Percentiles rank a stretch among this genome's conserved stretches.
These are phyloP conservation scores for Lacerta agilis DNA, from an alignment of 2,797 vertebrate genomes.

Conservation along the genomic window DNA sequence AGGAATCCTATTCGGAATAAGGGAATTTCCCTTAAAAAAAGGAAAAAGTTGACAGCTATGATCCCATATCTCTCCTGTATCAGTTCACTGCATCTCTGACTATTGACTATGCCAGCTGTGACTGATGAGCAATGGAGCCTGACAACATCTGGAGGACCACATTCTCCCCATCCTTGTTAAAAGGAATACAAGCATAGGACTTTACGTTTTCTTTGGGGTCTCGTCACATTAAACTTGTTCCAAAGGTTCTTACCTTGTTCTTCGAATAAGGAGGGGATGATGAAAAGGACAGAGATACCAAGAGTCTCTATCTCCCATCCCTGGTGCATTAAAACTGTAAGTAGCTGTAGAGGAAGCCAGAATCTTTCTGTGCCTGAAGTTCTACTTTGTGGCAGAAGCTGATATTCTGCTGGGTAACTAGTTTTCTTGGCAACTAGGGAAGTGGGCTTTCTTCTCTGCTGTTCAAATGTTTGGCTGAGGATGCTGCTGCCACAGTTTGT, in stretches of 20 bases:
- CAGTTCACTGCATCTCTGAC: background rate
- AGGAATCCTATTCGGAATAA: no score
- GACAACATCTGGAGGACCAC: background rate
- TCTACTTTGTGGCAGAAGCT: background rate
- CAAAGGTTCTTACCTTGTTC: background rate
- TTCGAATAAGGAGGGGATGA: no score
- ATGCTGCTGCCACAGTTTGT: background rate
- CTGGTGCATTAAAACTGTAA: background rate
- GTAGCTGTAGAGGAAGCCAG: background rate
- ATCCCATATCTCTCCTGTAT: background rate
- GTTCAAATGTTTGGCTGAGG: background rate
- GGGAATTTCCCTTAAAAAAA: no score
- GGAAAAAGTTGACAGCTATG: no score
- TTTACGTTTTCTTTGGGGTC: background rate
- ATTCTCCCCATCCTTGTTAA: background rate
- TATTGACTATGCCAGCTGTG: background rate
- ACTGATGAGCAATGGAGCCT: background rate
- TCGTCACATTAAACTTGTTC: background rate
- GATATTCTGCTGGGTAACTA: background rate
- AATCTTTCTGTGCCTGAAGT: background rate
- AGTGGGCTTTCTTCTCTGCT: background rate
- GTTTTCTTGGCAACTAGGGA: background rate
- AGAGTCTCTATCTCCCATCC: background rate
- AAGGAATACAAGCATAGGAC: background rate
- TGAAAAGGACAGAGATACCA: background rate